Evolutionary conservation across 2,888 invertebrate genomes (phyloP), one percentile per base, ranked within the genome.

Genomic region (Andrena dorsata): DNA sequence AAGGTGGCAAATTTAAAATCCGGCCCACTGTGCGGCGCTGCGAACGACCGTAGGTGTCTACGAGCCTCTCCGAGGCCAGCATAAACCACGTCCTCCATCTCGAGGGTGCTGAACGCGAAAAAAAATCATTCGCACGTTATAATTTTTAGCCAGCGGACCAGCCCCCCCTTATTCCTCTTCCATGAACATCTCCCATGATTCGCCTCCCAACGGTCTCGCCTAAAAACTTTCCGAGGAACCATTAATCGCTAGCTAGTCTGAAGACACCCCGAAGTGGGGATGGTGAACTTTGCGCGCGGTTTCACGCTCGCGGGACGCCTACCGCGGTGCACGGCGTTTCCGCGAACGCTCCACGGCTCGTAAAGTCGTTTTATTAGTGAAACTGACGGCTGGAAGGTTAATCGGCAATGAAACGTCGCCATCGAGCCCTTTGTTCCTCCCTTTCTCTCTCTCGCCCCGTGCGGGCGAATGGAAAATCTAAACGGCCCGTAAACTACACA

Each of bases 21-120:
- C n/a, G n/a, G n/a, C n/a, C n/a, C n/a, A n/a, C n/a, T n/a, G n/a
- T n/a, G n/a, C 69, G 72, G 60, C 69, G 79, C 76, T 63, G 72
- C 75, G 58, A 85, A 87, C 77, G 86, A 85, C 73, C 86, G 60
- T 83, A 87, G 85, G 76, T 86, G 87, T 86, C 87, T 82, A 68
- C 66, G 41, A 58, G 35, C 53, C 53, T 30, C 47, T 76, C 16
- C 69, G 56, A 51, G 16, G 23, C 26, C n/a, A 66, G 53, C 66
- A 70, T 82, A 85, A 87, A 82, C 41, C 60, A 23, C 30, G 61
- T 61, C 75, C 51, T 32, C 72, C 51, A 51, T 75, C 49, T 20
- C 53, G 26, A 51, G 73, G 80, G 65, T 73, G 75, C 77, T 65
- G 70, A 81, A 81, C 71, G 58, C 23, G 63, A 56, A 58, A 80